Evolutionary conservation across 2,113 vertebrate genomes (phyloP), one percentile per base, ranked within the genome.

Genomic region (Pimephales promelas): DNA sequence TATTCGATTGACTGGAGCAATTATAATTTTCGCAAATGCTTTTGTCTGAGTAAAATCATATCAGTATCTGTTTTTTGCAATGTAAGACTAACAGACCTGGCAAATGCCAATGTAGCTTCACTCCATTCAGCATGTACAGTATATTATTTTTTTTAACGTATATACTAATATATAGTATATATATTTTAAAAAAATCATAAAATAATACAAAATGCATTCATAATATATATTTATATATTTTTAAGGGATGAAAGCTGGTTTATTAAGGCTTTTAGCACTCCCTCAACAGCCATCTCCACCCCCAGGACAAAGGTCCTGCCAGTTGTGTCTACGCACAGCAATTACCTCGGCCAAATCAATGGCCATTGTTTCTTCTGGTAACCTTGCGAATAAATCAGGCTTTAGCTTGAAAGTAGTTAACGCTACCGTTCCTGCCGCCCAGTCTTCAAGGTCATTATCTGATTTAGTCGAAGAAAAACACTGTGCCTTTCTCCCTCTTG

Each of bases 391-490:
- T 89, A 89, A 93, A 90, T 89, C 91, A 90, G 86, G 87, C 86
- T 81, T 84, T 82, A 86, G 87, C 87, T 89, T 89, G 89, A 89
- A 90, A 93, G 91, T 92, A 90, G 88, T 92, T 92, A 93, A 89
- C 71, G 64, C 84, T 82, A 85, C 89, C 85, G 83, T 86, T 89
- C 89, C 85, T 62, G 54, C 82, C 34, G 85, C 90, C 86, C 86
- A 88, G 84, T 89, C 91, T 91, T 92, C 93, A 94, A 94, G 93
- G 93, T 94, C 90, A 92, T 92, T 93, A 91, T 92, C 91, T 90
- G 90, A 93, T 93, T 91, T 82, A 90, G 89, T 88, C 88, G 90
- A 88, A 91, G 90, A 90, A 88, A 88, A 79, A 83, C 88, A 90
- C 89, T 28, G 85, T 87, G 84, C 80, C 89, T 89, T 88, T 86